These are phyloP conservation scores for Megaceryle maxima DNA, from an alignment of 2,113 vertebrate genomes.

Conservation along the genomic window DNA sequence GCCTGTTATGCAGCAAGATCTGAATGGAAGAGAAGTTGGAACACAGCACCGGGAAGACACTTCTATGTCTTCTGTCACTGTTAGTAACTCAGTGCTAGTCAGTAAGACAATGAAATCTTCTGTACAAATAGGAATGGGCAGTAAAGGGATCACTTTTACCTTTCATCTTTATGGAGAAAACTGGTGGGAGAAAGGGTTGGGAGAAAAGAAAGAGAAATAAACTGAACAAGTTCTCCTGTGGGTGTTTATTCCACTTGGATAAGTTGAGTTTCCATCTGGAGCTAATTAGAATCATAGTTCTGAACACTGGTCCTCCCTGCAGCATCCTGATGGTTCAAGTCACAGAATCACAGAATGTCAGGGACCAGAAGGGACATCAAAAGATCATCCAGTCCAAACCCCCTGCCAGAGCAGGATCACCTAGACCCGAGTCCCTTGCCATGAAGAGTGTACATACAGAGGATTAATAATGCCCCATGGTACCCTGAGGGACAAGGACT, in stretches of 20 bases:
- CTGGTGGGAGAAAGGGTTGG: background rate
- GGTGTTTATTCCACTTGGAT: background rate
- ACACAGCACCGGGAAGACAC: background rate
- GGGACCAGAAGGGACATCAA: too few species aligned
- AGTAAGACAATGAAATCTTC: background rate
- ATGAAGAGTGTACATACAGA: fast-evolving
- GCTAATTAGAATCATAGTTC: background rate
- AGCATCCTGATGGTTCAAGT: fast-evolving
- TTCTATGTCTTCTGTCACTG: background rate
- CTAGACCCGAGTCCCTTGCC: background rate
- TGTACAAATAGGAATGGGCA: background rate
- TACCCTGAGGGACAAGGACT: background rate
- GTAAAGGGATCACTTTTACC: background rate
- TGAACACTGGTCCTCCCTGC: background rate
- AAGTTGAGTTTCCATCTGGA: background rate
- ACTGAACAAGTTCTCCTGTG: background rate
- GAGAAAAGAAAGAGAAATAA: background rate
- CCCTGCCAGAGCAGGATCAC: too few species aligned
- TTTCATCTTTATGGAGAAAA: background rate
- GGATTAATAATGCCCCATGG: fast-evolving
- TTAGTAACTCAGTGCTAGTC: background rate
- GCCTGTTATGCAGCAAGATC: background rate
- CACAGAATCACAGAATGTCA: too few species aligned
- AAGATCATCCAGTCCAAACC: too few species aligned
- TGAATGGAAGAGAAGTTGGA: background rate